Conservation (phyloP, 2,797 vertebrate genomes). For the Eleutherodactylus coqui region DNA sequence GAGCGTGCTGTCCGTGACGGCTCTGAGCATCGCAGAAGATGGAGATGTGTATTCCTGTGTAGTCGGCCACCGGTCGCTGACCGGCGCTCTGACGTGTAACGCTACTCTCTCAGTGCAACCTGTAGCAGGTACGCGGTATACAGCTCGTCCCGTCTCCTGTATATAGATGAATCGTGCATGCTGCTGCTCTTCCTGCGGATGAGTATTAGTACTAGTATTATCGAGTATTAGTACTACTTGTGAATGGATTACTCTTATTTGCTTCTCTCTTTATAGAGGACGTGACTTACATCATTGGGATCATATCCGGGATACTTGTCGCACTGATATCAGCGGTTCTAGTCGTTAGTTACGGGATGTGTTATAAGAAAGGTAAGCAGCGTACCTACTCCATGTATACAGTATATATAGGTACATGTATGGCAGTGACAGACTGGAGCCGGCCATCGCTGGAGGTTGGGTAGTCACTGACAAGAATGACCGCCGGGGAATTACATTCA, state of each 20-base stretch:
- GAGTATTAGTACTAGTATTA: too few relatives aligned
- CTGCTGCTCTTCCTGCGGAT: too few relatives aligned
- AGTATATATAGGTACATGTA: too few relatives aligned
- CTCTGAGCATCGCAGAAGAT: constrained; percentile 19
- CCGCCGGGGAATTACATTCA: too few relatives aligned
- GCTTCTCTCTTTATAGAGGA: too few relatives aligned
- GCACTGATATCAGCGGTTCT: not conserved
- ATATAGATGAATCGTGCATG: not conserved
- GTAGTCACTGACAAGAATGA: too few relatives aligned
- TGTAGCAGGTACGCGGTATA: not conserved
- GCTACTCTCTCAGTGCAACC: constrained; percentile 2
- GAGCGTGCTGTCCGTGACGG: constrained; percentile 55
- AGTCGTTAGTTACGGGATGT: not conserved
- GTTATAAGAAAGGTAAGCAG: not conserved
- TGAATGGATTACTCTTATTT: too few relatives aligned
- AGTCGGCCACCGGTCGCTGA: constrained; percentile 41
- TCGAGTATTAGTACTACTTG: too few relatives aligned
- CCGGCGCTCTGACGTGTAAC: not conserved
- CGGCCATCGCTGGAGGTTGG: too few relatives aligned
- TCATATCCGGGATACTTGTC: not conserved
- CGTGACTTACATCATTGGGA: not conserved
- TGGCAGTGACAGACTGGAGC: too few relatives aligned
- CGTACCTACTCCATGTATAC: not conserved
- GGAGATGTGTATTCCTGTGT: constrained; percentile 62
- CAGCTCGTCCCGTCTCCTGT: not conserved